phyloP scores from a whole-genome alignment of 2,113 vertebrate species.

The Diphyllodes magnificus region DNA sequence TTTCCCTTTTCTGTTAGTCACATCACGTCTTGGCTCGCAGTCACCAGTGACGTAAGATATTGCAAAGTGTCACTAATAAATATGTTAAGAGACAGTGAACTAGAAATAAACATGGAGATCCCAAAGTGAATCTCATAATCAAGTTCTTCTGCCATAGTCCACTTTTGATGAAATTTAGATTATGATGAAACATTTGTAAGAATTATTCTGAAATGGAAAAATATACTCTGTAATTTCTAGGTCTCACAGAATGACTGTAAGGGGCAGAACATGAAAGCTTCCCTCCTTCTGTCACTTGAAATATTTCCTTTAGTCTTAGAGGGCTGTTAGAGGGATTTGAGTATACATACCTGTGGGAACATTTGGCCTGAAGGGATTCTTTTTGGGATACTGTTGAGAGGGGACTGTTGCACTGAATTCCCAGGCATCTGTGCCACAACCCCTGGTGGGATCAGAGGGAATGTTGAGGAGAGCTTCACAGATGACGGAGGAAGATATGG shows the following conservation, averaged over 20 bases:
- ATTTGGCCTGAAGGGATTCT: not conserved
- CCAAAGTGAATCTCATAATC: not conserved
- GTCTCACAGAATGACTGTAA: not conserved
- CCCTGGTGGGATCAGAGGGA: not conserved
- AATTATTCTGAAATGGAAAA: slow-evolving; percentile 18
- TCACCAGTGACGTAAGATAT: slow-evolving; percentile 7
- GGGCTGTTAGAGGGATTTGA: not conserved
- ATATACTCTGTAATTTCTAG: not conserved
- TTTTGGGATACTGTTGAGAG: not conserved
- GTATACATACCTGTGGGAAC: not conserved
- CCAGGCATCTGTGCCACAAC: not conserved
- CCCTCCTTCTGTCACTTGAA: not conserved
- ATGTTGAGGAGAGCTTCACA: not conserved
- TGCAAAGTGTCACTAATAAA: slow-evolving; percentile 50
- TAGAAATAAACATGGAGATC: not conserved
- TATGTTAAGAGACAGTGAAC: not conserved
- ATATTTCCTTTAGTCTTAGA: not conserved
- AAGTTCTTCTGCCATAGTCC: not conserved
- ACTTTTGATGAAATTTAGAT: not conserved
- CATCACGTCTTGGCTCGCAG: slow-evolving; percentile 29
- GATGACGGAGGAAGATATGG: not conserved
- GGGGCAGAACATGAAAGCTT: not conserved
- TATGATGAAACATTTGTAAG: not conserved
- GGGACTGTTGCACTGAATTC: not conserved
- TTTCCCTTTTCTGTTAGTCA: slow-evolving; percentile 53